These are phyloP conservation scores for Tachina grossa DNA, from an alignment of 2,888 invertebrate genomes.

Conservation along the genomic window DNA sequence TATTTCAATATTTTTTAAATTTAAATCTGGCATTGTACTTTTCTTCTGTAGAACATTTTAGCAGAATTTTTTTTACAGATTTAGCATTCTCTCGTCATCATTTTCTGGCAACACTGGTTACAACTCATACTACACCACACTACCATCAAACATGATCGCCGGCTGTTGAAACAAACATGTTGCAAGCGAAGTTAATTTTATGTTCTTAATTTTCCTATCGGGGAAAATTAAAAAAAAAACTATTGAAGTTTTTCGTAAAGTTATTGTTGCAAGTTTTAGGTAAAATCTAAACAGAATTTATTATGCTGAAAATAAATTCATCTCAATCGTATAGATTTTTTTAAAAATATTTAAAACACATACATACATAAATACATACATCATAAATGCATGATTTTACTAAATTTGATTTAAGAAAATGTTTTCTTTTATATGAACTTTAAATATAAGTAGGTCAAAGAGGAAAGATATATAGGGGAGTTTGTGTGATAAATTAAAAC, in stretches of 20 bases:
- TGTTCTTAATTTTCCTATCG: background rate
- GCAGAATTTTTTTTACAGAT: no score
- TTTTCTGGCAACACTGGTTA: no score
- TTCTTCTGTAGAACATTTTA: no score
- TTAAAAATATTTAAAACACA: background rate
- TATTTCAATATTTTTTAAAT: no score
- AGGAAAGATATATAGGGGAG: background rate
- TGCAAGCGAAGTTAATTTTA: conserved; percentile 10
- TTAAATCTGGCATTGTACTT: no score
- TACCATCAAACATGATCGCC: conserved; percentile 17
- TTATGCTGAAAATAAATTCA: conserved; percentile 25
- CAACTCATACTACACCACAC: conserved; percentile 37
- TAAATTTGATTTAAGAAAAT: conserved; percentile 24
- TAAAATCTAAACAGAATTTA: conserved; percentile 6
- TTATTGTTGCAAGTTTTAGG: conserved; percentile 16
- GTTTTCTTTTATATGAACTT: background rate
- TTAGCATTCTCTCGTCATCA: no score
- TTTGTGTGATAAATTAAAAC: conserved; percentile 11
- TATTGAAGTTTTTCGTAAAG: background rate
- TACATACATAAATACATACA: no score
- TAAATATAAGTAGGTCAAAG: conserved; percentile 32
- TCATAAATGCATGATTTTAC: background rate
- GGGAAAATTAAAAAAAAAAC: background rate
- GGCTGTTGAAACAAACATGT: background rate
- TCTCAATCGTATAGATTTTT: background rate